Percentiles rank a stretch among this genome's conserved stretches.
These are phyloP conservation scores for Lathamus discolor DNA, from an alignment of 2,113 vertebrate genomes.

Conservation along the genomic window DNA sequence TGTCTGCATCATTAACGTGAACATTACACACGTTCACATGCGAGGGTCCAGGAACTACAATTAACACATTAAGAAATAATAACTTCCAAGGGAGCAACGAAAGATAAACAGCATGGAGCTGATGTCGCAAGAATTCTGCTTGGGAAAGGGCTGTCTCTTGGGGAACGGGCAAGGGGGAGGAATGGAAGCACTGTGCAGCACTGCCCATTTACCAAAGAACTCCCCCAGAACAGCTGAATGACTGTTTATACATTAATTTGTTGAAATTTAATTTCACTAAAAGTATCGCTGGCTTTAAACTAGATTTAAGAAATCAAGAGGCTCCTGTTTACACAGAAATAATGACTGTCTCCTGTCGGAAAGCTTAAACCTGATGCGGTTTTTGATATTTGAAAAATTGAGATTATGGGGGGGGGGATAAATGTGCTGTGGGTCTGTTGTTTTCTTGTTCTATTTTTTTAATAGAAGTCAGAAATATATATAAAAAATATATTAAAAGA, in stretches of 20 bases:
- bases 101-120: slow-evolving; percentile 55
- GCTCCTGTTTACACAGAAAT: background rate
- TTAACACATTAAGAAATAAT: slow-evolving; percentile 71
- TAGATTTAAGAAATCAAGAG: background rate
- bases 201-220: background rate
- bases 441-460: background rate
- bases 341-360: background rate
- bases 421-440: background rate
- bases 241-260: background rate
- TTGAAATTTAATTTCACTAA: background rate
- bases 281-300: background rate
- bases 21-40: background rate
- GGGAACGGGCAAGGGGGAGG: background rate
- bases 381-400: background rate
- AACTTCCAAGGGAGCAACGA: slow-evolving; percentile 61
- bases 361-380: background rate
- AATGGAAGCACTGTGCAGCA: rapidly evolving
- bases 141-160: slow-evolving; percentile 15
- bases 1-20: background rate
- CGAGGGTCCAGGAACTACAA: slow-evolving; percentile 51
- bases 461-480: background rate
- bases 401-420: background rate
- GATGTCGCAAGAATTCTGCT: slow-evolving; percentile 30
- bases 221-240: background rate
- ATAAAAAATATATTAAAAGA: background rate